These are phyloP conservation scores for Gobio occitaniae DNA, from an alignment of 2,797 vertebrate species.

Conservation along the genomic window DNA sequence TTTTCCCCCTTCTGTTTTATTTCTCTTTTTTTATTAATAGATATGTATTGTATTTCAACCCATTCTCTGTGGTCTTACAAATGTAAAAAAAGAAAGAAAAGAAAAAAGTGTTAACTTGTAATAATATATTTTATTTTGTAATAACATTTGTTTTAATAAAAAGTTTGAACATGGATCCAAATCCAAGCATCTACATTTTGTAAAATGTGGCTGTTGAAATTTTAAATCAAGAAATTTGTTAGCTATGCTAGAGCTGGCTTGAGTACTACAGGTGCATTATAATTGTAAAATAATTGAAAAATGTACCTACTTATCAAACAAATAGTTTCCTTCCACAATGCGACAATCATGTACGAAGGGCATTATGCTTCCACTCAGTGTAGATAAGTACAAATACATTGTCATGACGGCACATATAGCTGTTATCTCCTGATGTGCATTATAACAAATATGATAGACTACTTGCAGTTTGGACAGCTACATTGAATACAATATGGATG, in stretches of 20 bases:
- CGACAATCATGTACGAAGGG: background rate
- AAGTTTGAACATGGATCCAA: too few relatives aligned
- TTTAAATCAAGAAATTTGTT: background rate
- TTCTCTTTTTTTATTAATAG: too few relatives aligned
- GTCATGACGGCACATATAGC: slow-evolving; percentile 21
- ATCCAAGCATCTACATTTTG: background rate
- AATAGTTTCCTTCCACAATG: slow-evolving; percentile 44
- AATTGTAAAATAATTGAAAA: background rate
- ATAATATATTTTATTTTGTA: too few relatives aligned
- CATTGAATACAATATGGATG: background rate
- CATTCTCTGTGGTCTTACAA: too few relatives aligned
- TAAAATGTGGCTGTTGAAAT: background rate
- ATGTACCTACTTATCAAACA: slow-evolving; percentile 24
- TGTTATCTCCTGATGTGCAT: background rate
- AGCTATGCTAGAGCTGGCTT: background rate
- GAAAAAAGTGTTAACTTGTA: too few relatives aligned
- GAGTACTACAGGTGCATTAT: background rate
- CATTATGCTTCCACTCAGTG: slow-evolving; percentile 3
- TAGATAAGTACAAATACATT: slow-evolving; percentile 27
- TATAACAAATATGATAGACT: background rate
- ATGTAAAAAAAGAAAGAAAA: too few relatives aligned
- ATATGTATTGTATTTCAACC: too few relatives aligned
- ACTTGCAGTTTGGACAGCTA: background rate
- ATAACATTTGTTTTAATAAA: too few relatives aligned
- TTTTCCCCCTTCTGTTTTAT: too few relatives aligned